A percentile compares a stretch with the other conserved stretches of the same genome.
Conservation (phyloP, 1,140 invertebrate genomes). For the Zaprionus tsacasi region DNA sequence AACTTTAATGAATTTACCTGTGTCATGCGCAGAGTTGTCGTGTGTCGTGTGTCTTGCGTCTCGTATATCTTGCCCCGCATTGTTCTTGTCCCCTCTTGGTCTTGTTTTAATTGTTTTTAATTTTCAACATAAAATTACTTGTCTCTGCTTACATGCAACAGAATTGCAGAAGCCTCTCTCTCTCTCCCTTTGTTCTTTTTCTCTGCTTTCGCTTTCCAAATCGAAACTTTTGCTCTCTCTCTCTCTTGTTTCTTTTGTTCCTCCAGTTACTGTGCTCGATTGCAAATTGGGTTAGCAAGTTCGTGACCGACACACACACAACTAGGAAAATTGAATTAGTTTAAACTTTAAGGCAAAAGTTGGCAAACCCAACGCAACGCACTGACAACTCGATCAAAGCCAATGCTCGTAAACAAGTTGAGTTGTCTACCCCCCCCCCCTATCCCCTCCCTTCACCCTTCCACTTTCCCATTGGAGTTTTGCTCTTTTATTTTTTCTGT, state of each 20-base stretch:
- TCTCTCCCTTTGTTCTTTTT: neutral
- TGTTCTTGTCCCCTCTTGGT: conserved; percentile 15
- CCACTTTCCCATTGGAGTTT: neutral
- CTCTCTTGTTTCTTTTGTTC: conserved; percentile 9
- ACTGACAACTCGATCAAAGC: conserved; percentile 68
- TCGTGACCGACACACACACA: conserved; percentile 56
- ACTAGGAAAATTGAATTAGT: conserved; percentile 66
- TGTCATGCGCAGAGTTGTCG: conserved; percentile 54
- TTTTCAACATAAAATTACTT: conserved; percentile 49
- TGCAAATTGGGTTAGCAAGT: conserved; percentile 67
- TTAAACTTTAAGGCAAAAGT: conserved; percentile 47
- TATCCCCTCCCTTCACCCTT: neutral
- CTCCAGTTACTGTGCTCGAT: neutral
- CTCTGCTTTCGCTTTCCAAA: neutral
- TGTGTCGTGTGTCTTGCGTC: conserved; percentile 38
- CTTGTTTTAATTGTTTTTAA: conserved; percentile 68
- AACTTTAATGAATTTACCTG: conserved; percentile 81
- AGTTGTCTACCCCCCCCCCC: neutral
- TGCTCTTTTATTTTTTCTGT: conserved; percentile 18
- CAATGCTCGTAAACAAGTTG: conserved; percentile 51
- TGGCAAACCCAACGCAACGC: conserved; percentile 22
- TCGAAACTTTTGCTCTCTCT: conserved; percentile 55
- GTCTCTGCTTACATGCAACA: conserved; percentile 48
- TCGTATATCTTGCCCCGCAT: conserved; percentile 36
- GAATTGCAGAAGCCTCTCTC: conserved; percentile 18